phyloP scores from a whole-genome alignment of 2,797 vertebrate genomes.

The Luscinia megarhynchos region DNA sequence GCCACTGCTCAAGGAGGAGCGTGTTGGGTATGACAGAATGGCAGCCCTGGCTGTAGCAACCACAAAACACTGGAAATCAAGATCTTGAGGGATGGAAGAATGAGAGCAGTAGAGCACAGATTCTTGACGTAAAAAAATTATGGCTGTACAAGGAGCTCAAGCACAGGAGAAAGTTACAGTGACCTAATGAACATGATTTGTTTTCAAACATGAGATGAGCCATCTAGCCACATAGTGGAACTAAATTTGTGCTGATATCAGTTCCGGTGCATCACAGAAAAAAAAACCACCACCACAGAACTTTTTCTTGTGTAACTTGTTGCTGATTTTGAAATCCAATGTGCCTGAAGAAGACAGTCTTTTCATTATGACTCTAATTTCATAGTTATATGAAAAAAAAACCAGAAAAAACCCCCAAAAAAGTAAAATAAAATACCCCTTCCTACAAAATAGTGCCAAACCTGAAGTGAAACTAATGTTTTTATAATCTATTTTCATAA shows the following conservation, averaged over 20 bases:
- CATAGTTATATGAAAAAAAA: not conserved
- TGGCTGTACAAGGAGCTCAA: not conserved
- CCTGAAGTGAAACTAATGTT: not conserved
- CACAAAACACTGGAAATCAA: not conserved
- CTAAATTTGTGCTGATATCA: not conserved
- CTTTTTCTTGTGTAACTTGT: not conserved
- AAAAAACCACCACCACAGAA: not conserved
- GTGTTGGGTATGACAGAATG: fast-evolving
- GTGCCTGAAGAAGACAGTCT: fast-evolving
- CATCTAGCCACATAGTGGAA: not conserved
- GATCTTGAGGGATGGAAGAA: not conserved
- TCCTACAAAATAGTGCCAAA: not conserved
- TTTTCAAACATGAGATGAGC: not conserved
- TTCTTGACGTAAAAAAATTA: not conserved
- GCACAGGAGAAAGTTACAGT: not conserved
- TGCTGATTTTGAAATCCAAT: not conserved
- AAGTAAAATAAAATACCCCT: not conserved
- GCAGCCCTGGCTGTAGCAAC: fast-evolving
- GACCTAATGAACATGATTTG: not conserved
- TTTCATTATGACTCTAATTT: not conserved
- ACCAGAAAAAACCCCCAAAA: no score
- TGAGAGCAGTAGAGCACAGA: not conserved
- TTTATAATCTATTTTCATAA: not conserved
- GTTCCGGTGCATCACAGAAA: not conserved
- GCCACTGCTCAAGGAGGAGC: not conserved